Evolutionary conservation across 2,888 invertebrate genomes (phyloP).

Genomic region (Epinotia nisella): DNA sequence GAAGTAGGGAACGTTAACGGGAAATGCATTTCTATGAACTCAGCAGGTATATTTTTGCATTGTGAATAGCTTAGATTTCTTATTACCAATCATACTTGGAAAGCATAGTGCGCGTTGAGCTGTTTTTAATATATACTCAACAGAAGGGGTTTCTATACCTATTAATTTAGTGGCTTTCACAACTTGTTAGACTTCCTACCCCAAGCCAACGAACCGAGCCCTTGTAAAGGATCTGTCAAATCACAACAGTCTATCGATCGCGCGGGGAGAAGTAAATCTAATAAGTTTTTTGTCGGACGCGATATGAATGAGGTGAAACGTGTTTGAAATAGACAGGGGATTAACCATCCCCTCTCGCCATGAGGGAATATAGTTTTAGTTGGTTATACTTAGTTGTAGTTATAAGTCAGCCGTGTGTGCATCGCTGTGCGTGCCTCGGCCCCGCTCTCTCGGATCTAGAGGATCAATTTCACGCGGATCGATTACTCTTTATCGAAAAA

Average conservation of each 20-base stretch:
- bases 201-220: conserved; percentile 8
- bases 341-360: conserved; percentile 76
- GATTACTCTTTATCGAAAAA: conserved; percentile 66
- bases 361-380: conserved; percentile 54
- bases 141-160: neutral
- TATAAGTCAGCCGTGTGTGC: conserved; percentile 32
- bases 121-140: neutral
- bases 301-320: conserved; percentile 83
- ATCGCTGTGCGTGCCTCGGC: conserved; percentile 67
- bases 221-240: conserved; percentile 64
- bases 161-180: conserved; percentile 11
- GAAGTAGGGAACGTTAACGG: neutral
- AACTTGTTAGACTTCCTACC: conserved; percentile 18
- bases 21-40: too few relatives aligned
- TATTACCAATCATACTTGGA: too few relatives aligned
- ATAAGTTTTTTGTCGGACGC: conserved; percentile 81
- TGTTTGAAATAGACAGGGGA: conserved; percentile 84
- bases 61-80: too few relatives aligned
- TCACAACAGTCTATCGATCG: conserved; percentile 75
- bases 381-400: conserved; percentile 33
- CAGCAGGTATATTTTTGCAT: too few relatives aligned
- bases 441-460: conserved; percentile 66
- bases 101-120: too few relatives aligned
- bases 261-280: conserved; percentile 72
- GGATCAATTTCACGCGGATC: conserved; percentile 77